Evolutionary conservation across 2,113 vertebrate genomes (phyloP), one percentile per base, ranked within the genome.

Genomic region (Urocynchramus pylzowi): DNA sequence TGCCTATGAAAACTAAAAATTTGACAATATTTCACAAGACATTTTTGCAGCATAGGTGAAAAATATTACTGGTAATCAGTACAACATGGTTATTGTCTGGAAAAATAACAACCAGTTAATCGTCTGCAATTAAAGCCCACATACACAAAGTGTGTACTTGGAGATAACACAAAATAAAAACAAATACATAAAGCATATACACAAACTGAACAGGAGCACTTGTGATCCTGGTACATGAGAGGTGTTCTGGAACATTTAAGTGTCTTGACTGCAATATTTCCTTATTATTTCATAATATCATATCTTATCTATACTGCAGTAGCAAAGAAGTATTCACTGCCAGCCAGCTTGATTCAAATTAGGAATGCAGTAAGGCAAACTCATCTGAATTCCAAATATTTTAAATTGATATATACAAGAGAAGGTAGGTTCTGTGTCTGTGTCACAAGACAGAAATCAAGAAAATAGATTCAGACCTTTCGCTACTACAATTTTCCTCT

Each of bases 351-450:
- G 82, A 76, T 84, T 83, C 84, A 94, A 87, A 96, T 96, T 95
- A 94, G 74, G 71, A 88, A 96, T 95, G 71, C 92, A 93, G 85
- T 70, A 85, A 77, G 52, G 87, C 67, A 96, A 93, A 91, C 83
- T 94, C 90, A 95, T 94, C 67, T 92, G 82, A 97, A 96, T 94
- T 93, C 91, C 90, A 95, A 94, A 90, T 91, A 83, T n/a, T 83
- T 91, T 60, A 94, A 95, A 96, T 54, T 90, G 75, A 89, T 96
- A 85, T 35, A 76, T 91, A 84, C 78, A 94, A 67, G 60, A 88
- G 50, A 64, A 91, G 35, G n/a, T 39, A 88, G 59, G 39, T 86
- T 81, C 63, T 83, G 27, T 86, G 85, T 31, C 76, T 88, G 22
- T 90, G 88, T 88, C 78, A 92, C 47, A 88, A 80, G 87, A 47